A percentile compares a stretch with the other conserved stretches of the same genome.
These are phyloP conservation scores for Metallyticus violacea DNA, from an alignment of 2,888 invertebrate species.

Conservation along the genomic window DNA sequence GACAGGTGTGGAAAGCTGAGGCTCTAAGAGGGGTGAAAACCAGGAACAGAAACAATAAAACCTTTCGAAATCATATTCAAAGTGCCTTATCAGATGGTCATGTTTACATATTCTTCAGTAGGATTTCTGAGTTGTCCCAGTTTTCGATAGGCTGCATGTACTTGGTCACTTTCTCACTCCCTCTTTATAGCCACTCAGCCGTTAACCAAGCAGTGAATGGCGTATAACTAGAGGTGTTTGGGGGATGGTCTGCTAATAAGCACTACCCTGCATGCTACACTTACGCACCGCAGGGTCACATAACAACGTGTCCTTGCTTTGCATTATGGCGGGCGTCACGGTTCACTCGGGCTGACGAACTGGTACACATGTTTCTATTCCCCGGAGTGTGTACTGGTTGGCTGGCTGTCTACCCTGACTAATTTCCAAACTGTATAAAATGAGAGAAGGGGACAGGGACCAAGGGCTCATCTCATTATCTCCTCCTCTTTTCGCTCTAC, in stretches of 20 bases:
- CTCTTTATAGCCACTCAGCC: not conserved
- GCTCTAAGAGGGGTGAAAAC: too few species aligned
- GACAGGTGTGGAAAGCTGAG: too few species aligned
- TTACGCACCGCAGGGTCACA: not conserved
- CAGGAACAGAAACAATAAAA: too few species aligned
- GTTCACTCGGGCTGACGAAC: not conserved
- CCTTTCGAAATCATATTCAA: too few species aligned
- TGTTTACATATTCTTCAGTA: too few species aligned
- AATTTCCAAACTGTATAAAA: conserved; percentile 18
- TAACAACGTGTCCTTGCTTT: not conserved
- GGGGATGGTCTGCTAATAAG: not conserved
- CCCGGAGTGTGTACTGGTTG: not conserved
- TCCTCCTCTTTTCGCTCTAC: not conserved
- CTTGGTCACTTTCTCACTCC: not conserved
- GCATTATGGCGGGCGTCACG: not conserved
- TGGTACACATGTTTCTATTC: conserved; percentile 9
- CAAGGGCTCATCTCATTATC: conserved; percentile 11
- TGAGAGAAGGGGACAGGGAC: not conserved
- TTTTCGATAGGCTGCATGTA: not conserved
- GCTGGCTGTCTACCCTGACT: not conserved
- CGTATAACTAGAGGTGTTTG: not conserved
- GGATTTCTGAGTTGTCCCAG: too few species aligned
- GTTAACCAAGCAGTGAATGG: not conserved
- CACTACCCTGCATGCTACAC: not conserved
- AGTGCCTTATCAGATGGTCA: too few species aligned